Conservation (phyloP, 2,888 invertebrate genomes). For the Hyles lineata region DNA sequence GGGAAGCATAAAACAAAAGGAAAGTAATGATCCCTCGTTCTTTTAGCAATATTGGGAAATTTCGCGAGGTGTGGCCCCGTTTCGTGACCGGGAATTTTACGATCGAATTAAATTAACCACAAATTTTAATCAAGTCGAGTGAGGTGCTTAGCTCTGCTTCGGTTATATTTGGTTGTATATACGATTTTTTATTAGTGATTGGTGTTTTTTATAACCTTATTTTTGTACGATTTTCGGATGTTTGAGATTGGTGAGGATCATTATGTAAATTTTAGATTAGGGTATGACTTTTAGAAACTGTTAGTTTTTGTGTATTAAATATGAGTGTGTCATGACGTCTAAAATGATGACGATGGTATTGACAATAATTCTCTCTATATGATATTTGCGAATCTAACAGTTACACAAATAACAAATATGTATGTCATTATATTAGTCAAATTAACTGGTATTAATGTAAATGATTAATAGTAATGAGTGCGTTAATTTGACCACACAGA, state of each 20-base stretch:
- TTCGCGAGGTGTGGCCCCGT: conserved; percentile 71
- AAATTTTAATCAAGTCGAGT: conserved; percentile 69
- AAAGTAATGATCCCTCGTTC: conserved; percentile 72
- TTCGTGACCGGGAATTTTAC: conserved; percentile 63
- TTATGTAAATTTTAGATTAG: no score
- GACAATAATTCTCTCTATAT: no score
- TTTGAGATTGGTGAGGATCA: no score
- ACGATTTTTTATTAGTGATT: neutral
- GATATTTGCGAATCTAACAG: no score
- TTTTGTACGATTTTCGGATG: neutral
- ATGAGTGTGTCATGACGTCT: no score
- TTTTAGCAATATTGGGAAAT: conserved; percentile 72
- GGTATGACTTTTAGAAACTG: no score
- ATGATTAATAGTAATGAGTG: no score
- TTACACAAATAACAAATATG: no score
- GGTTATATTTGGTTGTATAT: neutral
- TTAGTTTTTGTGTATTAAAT: no score
- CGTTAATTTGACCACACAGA: neutral
- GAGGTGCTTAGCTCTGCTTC: conserved; percentile 31
- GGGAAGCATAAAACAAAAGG: conserved; percentile 70
- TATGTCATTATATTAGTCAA: no score
- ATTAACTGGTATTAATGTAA: no score
- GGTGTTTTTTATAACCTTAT: neutral
- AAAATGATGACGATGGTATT: no score
- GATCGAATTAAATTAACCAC: conserved; percentile 63